phyloP scores from a whole-genome alignment of 2,113 vertebrate genomes.

The Gymnogyps californianus region DNA sequence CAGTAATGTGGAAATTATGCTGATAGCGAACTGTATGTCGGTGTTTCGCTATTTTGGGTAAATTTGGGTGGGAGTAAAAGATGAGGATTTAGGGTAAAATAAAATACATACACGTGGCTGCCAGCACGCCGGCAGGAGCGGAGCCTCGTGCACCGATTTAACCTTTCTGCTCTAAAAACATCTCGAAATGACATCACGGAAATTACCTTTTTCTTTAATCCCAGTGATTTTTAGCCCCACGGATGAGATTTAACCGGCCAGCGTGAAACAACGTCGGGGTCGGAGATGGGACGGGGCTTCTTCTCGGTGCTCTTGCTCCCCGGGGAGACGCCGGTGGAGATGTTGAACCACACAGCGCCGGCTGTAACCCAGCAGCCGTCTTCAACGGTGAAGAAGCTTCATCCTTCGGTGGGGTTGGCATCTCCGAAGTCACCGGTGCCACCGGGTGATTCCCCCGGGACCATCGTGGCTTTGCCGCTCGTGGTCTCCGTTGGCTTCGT shows the following conservation, averaged over 20 bases:
- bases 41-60: fast-evolving
- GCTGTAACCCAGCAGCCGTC: fast-evolving
- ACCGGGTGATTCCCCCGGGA: fast-evolving
- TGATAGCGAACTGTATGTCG: fast-evolving
- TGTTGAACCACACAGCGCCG: fast-evolving
- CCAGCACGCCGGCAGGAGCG: fast-evolving
- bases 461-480: not conserved
- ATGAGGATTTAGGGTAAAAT: not conserved
- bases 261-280: fast-evolving
- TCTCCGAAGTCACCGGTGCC: not conserved
- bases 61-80: not conserved
- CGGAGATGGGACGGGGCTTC: not conserved
- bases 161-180: not conserved
- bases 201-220: not conserved
- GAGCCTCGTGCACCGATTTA: not conserved
- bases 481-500: not conserved
- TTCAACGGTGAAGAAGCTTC: not conserved
- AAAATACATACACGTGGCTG: fast-evolving
- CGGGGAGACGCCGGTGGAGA: not conserved
- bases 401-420: not conserved
- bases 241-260: not conserved
- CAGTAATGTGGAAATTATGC: not conserved
- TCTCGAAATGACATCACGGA: not conserved
- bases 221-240: fast-evolving
- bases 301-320: not conserved